These are phyloP conservation scores for Euglossa dilemma DNA, from an alignment of 1,140 invertebrate species.

Conservation along the genomic window DNA sequence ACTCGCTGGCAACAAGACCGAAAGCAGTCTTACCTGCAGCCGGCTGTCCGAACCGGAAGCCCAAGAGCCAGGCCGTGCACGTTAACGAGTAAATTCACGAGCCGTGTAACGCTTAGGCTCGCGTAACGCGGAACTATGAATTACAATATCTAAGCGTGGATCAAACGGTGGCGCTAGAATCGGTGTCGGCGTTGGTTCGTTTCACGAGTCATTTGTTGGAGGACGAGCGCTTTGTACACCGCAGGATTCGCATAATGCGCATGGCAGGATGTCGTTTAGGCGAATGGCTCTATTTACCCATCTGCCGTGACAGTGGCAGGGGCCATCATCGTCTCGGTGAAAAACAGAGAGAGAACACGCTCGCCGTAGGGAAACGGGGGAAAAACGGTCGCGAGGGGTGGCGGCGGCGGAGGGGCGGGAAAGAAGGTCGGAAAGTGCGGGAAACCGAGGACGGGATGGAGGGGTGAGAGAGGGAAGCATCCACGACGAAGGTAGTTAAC, in stretches of 20 bases:
- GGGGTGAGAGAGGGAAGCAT: slow-evolving; percentile 39
- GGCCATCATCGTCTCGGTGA: slow-evolving; percentile 22
- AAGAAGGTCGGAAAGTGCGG: not conserved
- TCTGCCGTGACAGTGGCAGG: slow-evolving; percentile 38
- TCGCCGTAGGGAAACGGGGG: not conserved
- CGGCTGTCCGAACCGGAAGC: not conserved
- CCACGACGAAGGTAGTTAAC: slow-evolving; percentile 67
- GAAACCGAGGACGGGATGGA: not conserved
- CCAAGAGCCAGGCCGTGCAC: not conserved
- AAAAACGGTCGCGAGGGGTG: not conserved
- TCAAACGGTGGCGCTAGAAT: slow-evolving; percentile 9
- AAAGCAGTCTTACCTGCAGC: not conserved
- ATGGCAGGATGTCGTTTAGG: slow-evolving; percentile 67
- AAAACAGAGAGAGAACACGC: slow-evolving; percentile 21
- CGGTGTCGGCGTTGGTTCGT: slow-evolving; percentile 61
- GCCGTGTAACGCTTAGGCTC: not conserved
- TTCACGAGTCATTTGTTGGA: slow-evolving; percentile 75
- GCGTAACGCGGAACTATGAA: not conserved
- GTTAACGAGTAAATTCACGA: slow-evolving; percentile 22
- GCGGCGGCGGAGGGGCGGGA: not conserved
- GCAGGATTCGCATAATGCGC: slow-evolving; percentile 69
- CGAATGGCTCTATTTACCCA: slow-evolving; percentile 74
- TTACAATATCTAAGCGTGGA: slow-evolving; percentile 5
- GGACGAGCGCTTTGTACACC: slow-evolving; percentile 52
- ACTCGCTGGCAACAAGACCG: too few species aligned